Conservation (phyloP, 2,797 vertebrate genomes). For the Sebastes cheni region DNA sequence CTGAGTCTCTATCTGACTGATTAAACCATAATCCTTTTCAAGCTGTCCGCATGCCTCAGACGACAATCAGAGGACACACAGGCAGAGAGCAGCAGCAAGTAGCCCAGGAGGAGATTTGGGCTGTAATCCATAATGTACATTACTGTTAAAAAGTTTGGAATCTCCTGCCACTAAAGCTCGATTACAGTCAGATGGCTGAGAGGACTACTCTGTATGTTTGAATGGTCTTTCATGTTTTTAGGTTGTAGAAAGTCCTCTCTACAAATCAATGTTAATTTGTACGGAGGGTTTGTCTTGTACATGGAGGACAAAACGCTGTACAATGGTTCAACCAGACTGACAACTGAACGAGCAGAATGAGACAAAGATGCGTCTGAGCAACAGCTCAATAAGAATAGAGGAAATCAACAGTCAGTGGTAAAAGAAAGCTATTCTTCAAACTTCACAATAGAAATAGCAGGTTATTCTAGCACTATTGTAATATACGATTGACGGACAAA, state of each 20-base stretch:
- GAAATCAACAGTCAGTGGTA: not conserved
- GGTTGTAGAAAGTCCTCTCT: not conserved
- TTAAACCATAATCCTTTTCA: conserved; percentile 54
- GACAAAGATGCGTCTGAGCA: not conserved
- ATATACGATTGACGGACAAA: no score
- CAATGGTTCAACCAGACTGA: not conserved
- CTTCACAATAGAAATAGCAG: no score
- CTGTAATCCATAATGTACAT: not conserved
- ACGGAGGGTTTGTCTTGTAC: not conserved
- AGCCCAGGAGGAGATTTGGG: not conserved
- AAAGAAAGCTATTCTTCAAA: not conserved
- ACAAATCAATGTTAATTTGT: not conserved
- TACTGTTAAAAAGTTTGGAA: not conserved
- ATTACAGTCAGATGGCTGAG: not conserved
- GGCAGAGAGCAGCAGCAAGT: not conserved
- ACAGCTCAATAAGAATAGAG: not conserved
- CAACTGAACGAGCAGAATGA: not conserved
- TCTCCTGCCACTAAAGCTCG: not conserved
- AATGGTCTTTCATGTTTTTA: not conserved
- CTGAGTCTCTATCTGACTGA: conserved; percentile 36
- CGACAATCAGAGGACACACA: not conserved
- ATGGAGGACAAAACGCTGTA: not conserved
- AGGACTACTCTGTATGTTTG: not conserved
- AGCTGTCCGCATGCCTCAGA: conserved; percentile 14
- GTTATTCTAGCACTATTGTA: no score